Evolutionary conservation across 2,797 vertebrate species (phyloP).

Genomic region (Chiloscyllium punctatum): DNA sequence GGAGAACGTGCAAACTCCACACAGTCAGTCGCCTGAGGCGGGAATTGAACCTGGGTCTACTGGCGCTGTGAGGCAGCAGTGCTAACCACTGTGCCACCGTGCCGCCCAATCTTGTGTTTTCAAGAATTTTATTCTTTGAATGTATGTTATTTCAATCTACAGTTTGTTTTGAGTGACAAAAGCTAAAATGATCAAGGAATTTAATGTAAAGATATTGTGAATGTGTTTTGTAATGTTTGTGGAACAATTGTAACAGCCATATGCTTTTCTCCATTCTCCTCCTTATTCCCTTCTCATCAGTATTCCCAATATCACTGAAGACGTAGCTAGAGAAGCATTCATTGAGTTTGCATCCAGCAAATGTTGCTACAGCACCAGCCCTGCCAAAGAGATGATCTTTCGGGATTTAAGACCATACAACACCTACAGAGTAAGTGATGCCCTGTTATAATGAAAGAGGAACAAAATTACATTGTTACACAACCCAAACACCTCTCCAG

Average conservation of each 20-base stretch:
- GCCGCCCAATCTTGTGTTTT: too few relatives aligned
- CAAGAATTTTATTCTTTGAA: too few relatives aligned
- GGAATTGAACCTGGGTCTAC: too few relatives aligned
- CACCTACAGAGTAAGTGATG: constrained; percentile 54
- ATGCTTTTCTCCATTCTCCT: neutral
- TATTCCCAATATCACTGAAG: constrained; percentile 56
- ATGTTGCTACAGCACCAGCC: constrained; percentile 54
- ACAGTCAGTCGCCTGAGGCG: too few relatives aligned
- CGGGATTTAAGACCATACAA: constrained; percentile 53
- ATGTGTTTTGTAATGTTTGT: neutral
- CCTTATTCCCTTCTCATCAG: constrained; percentile 44
- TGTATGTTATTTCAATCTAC: neutral
- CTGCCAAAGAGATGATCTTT: constrained; percentile 52
- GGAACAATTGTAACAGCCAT: neutral
- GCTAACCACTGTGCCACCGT: too few relatives aligned
- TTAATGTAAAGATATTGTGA: neutral
- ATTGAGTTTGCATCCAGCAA: constrained; percentile 48
- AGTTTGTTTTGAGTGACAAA: neutral
- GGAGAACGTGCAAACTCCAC: too few relatives aligned
- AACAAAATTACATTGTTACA: neutral
- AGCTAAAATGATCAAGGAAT: neutral
- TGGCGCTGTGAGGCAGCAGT: too few relatives aligned
- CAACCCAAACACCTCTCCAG: neutral
- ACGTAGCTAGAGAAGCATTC: constrained; percentile 55
- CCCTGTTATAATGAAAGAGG: too few relatives aligned